A percentile compares a stretch with the other conserved stretches of the same genome.
Evolutionary conservation across 2,113 vertebrate species (phyloP).

Genomic region (Dunckerocampus dactyliophorus): DNA sequence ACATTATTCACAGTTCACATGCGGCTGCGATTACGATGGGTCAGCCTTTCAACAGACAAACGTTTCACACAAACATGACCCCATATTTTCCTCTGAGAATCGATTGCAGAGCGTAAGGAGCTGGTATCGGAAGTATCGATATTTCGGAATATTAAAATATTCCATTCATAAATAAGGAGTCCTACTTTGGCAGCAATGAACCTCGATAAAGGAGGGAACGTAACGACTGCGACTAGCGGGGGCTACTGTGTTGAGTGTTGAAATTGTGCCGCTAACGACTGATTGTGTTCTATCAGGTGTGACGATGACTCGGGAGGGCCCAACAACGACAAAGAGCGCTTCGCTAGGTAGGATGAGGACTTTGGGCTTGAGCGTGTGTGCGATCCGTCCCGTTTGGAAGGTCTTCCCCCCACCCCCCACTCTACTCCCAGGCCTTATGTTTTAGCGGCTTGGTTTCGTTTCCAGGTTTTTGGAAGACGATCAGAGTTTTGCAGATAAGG

Average conservation of each 20-base stretch:
- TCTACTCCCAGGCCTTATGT: constrained; percentile 44
- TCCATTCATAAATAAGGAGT: too few species aligned
- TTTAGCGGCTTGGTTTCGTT: constrained; percentile 81
- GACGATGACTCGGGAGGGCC: constrained; percentile 84
- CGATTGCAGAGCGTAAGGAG: too few species aligned
- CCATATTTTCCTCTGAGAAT: too few species aligned
- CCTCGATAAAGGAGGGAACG: neutral
- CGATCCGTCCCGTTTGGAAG: neutral
- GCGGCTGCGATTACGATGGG: too few species aligned
- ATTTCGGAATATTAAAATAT: too few species aligned
- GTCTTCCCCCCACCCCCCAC: neutral
- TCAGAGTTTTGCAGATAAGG: constrained; percentile 90
- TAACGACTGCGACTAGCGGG: neutral
- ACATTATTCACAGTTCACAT: too few species aligned
- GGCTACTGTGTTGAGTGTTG: neutral
- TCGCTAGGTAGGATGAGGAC: constrained; percentile 83
- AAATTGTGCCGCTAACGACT: neutral
- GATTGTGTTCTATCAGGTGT: constrained; percentile 70
- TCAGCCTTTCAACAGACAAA: too few species aligned
- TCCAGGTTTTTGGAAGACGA: constrained; percentile 89
- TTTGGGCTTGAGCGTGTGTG: neutral
- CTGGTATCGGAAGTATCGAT: too few species aligned
- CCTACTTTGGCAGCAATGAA: too few species aligned
- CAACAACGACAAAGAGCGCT: constrained; percentile 88
- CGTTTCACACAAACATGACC: too few species aligned